Evolutionary conservation across 1,140 invertebrate genomes (phyloP), one percentile per base, ranked within the genome.

Genomic region (Leucophenga varia): DNA sequence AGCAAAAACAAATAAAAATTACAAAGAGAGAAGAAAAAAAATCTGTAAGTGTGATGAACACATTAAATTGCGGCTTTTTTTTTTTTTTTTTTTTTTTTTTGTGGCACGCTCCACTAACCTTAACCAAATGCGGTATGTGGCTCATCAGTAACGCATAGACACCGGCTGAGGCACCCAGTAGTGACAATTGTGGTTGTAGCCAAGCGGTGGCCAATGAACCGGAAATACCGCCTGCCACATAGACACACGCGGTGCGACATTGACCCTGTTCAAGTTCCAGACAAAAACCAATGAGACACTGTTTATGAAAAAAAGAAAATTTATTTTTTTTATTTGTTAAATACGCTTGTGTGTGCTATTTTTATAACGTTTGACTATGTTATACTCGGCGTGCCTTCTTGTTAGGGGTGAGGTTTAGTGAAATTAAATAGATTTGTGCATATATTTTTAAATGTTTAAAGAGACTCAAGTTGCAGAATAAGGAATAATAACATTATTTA

Each of bases 161-260:
- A n/a, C 93, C 94, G 10, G 90, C 94, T 37, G 91, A 95, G 35
- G 94, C 90, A 13, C 95, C 95, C 36, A 93, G 86, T 43, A 98
- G 80, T 54, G 80, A 84, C 34, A 90, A 81, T 59, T 79, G 75
- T 1, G 90, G 89, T 76, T 95, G 90, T 55, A 90, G 76, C 50
- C 89, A 80, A 7, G 88, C 90, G 7, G 90, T 87, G 25, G 89
- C 87, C 30, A 91, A 75, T 2, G 87, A 86, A 37, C 89, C 86
- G 28, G 79, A 82, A 34, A 83, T 72, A 32, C 86, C 85, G 16
- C 89, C 89, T 10, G 80, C 79, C 5, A 83, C 45, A 76, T 91
- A 93, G 56, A 91, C 77, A 14, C 82, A 57, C 20, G 83, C 79
- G 42, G 93, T 83, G 49, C 87, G 81, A 75, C 86, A 81, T 76